These are phyloP conservation scores for Mythimna ferrago DNA, from an alignment of 2,888 invertebrate genomes.

Conservation along the genomic window DNA sequence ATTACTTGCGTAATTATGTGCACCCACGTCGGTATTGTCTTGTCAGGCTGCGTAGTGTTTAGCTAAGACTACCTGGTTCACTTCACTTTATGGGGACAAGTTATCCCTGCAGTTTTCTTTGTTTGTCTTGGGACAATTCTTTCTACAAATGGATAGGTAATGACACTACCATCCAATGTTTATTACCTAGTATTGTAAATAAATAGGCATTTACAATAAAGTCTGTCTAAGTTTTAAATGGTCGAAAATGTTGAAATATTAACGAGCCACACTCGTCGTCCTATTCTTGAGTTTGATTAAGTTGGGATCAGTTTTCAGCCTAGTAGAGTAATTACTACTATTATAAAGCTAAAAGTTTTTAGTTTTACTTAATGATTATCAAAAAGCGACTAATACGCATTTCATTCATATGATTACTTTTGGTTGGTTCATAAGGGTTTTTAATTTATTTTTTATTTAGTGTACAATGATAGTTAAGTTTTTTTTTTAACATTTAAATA, in stretches of 20 bases:
- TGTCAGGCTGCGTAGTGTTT: constrained; percentile 39
- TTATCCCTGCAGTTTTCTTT: constrained; percentile 2
- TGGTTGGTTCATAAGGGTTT: too few relatives aligned
- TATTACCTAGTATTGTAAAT: neutral
- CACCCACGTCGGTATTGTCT: constrained; percentile 61
- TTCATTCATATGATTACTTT: too few relatives aligned
- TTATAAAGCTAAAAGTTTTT: too few relatives aligned
- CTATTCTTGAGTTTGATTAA: neutral
- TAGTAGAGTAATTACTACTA: too few relatives aligned
- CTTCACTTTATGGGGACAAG: constrained; percentile 20
- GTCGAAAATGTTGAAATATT: neutral
- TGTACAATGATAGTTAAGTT: too few relatives aligned
- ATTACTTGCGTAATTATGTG: constrained; percentile 57
- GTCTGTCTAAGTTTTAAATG: neutral
- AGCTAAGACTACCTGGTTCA: constrained; percentile 27
- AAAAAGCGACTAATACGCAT: too few relatives aligned
- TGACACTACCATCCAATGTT: neutral
- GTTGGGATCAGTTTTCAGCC: too few relatives aligned
- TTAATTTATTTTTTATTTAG: too few relatives aligned
- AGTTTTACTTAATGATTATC: too few relatives aligned
- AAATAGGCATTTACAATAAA: too few relatives aligned
- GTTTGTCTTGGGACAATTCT: neutral
- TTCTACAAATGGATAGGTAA: neutral
- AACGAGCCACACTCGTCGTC: too few relatives aligned
- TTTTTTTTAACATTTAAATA: too few relatives aligned